Evolutionary conservation across 2,797 vertebrate species (phyloP).

Genomic region (Macrochelys suwanniensis): DNA sequence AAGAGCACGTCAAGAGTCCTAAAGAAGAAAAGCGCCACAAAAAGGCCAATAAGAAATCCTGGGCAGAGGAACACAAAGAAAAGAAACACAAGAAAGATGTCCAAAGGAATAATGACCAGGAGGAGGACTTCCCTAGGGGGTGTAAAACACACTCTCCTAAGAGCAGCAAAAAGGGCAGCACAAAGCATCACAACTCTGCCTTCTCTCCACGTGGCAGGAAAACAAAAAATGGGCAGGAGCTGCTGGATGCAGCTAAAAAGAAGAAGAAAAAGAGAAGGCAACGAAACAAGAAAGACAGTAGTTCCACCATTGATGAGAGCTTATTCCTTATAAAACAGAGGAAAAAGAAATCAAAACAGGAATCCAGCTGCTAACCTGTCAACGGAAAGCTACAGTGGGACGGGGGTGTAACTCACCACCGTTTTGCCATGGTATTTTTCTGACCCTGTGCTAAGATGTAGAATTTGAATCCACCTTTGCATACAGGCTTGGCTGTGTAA

Average conservation of each 20-base stretch:
- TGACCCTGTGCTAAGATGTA: background rate
- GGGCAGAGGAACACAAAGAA: background rate
- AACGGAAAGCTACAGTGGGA: background rate
- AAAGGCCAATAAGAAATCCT: background rate
- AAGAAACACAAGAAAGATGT: conserved; percentile 20
- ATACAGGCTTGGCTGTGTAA: rapidly evolving
- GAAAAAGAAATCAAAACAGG: conserved; percentile 76
- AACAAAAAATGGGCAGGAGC: background rate
- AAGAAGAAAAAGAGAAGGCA: conserved; percentile 64
- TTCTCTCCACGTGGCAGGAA: conserved; percentile 25
- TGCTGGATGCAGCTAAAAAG: conserved; percentile 37
- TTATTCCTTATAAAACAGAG: conserved; percentile 84
- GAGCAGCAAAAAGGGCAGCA: conserved; percentile 23
- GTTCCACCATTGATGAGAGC: conserved; percentile 56
- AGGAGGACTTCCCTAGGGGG: conserved; percentile 78
- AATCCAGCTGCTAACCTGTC: conserved; percentile 19
- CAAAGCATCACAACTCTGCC: background rate
- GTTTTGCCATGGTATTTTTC: background rate
- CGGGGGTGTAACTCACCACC: background rate
- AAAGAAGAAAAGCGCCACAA: background rate
- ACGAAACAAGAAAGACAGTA: background rate
- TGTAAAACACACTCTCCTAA: background rate
- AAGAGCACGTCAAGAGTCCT: conserved; percentile 7
- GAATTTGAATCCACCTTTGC: background rate
- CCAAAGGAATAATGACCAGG: background rate